Percentiles rank a stretch among this genome's conserved stretches.
Evolutionary conservation across 2,113 vertebrate genomes (phyloP).

Genomic region (Vireo altiloquus): DNA sequence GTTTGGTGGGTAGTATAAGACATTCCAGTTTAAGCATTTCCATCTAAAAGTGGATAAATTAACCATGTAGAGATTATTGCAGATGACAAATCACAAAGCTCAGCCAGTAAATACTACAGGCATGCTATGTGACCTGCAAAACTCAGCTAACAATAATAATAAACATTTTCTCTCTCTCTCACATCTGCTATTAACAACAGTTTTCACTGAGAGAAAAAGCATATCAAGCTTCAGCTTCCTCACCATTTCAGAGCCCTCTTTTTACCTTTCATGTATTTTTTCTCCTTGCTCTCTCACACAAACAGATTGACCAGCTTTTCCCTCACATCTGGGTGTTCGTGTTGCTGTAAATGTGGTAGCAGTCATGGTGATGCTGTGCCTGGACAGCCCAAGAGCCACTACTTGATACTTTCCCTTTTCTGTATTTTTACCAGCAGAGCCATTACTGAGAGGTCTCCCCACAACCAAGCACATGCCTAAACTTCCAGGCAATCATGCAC

Average conservation of each 20-base stretch:
- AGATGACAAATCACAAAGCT: slow-evolving; percentile 61
- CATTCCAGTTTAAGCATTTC: slow-evolving; percentile 54
- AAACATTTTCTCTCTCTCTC: background rate
- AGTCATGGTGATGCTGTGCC: background rate
- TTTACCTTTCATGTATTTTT: background rate
- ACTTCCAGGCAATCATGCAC: background rate
- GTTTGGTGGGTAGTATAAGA: slow-evolving; percentile 37
- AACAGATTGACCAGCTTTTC: background rate
- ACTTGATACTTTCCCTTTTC: background rate
- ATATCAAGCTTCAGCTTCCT: background rate
- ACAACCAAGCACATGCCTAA: background rate
- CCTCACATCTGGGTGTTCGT: background rate
- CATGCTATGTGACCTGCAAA: slow-evolving; percentile 27
- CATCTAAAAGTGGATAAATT: slow-evolving; percentile 52
- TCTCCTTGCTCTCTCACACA: background rate
- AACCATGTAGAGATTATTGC: slow-evolving; percentile 49
- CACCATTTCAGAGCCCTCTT: background rate
- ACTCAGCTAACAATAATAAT: background rate
- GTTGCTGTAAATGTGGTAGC: background rate
- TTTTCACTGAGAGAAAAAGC: background rate
- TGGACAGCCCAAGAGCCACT: background rate
- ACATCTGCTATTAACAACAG: background rate
- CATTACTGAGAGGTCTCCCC: background rate
- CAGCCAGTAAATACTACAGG: slow-evolving; percentile 25
- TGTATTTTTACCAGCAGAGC: background rate